Evolutionary conservation across 2,797 vertebrate genomes (phyloP).

Genomic region (Myotis myotis): DNA sequence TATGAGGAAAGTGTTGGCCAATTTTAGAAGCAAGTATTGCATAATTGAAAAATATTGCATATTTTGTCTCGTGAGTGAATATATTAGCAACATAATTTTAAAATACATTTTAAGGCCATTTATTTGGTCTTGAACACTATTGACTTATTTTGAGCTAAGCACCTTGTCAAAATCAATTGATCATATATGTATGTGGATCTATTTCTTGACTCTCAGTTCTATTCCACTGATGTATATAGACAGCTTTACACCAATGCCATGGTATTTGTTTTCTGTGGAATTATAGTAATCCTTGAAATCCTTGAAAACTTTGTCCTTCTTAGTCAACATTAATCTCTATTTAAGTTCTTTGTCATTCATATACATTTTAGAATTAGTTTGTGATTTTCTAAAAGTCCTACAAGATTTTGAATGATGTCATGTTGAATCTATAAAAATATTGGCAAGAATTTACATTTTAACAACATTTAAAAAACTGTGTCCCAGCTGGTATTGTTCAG

Average conservation of each 20-base stretch:
- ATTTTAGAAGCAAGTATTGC: background rate
- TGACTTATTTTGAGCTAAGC: background rate
- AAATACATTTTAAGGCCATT: background rate
- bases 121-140: background rate
- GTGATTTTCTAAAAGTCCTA: background rate
- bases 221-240: background rate
- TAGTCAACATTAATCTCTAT: background rate
- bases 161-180: background rate
- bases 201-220: background rate
- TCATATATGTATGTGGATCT: background rate
- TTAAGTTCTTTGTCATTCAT: background rate
- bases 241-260: background rate
- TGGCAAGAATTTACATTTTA: background rate
- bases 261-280: background rate
- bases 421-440: background rate
- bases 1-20: background rate
- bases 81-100: background rate
- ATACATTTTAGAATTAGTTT: background rate
- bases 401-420: background rate
- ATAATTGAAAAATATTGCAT: background rate
- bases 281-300: background rate
- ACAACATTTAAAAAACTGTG: background rate
- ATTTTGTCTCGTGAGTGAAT: background rate
- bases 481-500: too few relatives aligned
- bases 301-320: background rate